Percentiles rank a stretch among this genome's conserved stretches.
Evolutionary conservation across 2,113 vertebrate genomes (phyloP).

Genomic region (Limnothrissa miodon): DNA sequence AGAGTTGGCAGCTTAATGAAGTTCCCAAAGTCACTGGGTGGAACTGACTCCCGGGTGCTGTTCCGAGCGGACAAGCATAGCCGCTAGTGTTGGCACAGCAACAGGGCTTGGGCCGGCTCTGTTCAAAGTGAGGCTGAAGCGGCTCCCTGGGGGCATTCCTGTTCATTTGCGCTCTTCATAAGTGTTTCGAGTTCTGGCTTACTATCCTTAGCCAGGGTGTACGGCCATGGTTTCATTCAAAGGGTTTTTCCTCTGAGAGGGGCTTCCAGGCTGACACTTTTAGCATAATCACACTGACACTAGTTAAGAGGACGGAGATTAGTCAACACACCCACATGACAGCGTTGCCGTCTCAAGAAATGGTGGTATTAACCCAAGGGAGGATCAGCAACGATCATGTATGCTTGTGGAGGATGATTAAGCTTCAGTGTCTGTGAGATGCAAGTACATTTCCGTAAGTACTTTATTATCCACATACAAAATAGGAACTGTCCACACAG

Average conservation of each 20-base stretch:
- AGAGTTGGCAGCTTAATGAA: slow-evolving; percentile 25
- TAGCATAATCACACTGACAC: slow-evolving; percentile 21
- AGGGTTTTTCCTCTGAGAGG: slow-evolving; percentile 17
- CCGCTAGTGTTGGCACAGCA: neutral
- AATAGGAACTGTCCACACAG: neutral
- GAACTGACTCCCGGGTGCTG: slow-evolving; percentile 5
- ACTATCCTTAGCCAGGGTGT: slow-evolving; percentile 20
- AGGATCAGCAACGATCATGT: neutral
- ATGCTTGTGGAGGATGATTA: neutral
- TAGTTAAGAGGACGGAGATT: slow-evolving; percentile 24
- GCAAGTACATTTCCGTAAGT: neutral
- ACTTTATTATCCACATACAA: neutral
- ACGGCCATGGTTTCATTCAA: slow-evolving; percentile 34
- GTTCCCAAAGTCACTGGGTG: slow-evolving; percentile 34
- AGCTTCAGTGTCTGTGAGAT: neutral
- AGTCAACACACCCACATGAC: slow-evolving; percentile 20
- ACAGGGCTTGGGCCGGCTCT: slow-evolving; percentile 7
- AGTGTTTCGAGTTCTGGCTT: slow-evolving; percentile 30
- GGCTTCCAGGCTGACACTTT: slow-evolving; percentile 17
- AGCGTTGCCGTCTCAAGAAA: neutral
- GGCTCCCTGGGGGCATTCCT: slow-evolving; percentile 22
- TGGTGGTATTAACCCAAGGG: slow-evolving; percentile 9
- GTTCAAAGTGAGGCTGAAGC: neutral
- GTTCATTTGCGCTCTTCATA: neutral
- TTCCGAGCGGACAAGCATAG: neutral